These are phyloP conservation scores for Uropetala carovei DNA, from an alignment of 2,888 invertebrate genomes.

Conservation along the genomic window DNA sequence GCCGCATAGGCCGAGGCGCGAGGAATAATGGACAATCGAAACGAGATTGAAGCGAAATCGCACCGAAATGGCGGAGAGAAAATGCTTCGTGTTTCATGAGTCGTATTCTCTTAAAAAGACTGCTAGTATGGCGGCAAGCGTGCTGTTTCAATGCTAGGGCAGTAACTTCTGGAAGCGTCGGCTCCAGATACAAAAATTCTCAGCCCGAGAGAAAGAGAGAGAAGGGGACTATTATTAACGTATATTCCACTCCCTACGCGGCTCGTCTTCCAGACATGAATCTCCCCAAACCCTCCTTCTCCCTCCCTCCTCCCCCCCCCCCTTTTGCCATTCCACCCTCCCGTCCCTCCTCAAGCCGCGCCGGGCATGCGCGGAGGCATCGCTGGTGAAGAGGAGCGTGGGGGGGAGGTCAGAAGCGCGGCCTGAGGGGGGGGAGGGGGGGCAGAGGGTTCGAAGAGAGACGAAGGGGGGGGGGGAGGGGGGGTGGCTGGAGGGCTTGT, in stretches of 20 bases:
- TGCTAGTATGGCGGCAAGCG: too few species aligned
- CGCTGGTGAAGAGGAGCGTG: background rate
- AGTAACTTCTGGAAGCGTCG: too few species aligned
- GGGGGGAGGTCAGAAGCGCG: background rate
- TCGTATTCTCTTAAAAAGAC: too few species aligned
- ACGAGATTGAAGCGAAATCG: too few species aligned
- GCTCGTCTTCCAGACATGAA: too few species aligned
- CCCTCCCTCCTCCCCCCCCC: too few species aligned
- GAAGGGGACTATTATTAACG: constrained; percentile 3
- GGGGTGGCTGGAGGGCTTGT: background rate
- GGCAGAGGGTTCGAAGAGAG: background rate
- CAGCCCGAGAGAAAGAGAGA: background rate
- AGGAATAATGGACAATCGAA: too few species aligned
- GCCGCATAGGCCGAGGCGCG: too few species aligned
- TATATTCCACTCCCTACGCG: background rate
- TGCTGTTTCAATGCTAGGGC: too few species aligned
- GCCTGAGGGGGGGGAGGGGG: background rate
- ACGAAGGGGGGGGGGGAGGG: background rate
- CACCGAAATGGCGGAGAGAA: too few species aligned
- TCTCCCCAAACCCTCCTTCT: too few species aligned
- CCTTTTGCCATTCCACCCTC: background rate
- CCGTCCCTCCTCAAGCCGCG: background rate
- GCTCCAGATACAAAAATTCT: background rate
- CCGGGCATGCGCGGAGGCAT: background rate
- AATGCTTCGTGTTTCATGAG: too few species aligned